Base-by-base conservation (phyloP, 2,888 invertebrate species). In the Nymphalis urticae region DNA sequence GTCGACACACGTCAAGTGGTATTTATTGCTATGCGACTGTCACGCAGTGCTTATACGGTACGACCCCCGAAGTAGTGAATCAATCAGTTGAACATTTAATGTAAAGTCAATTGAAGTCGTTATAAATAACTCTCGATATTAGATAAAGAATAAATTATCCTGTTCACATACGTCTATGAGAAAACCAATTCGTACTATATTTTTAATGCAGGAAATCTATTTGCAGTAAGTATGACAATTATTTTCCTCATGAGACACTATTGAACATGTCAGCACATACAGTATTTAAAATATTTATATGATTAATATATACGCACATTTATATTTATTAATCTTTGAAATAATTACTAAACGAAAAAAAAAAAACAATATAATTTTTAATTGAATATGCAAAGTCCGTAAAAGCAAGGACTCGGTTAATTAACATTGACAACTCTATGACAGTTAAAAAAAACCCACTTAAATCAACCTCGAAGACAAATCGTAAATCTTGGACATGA, bases 401-500 rank as follows among this genome's bases (percentile, higher is more conserved):
- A 56, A 17, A 54, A 56, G 17, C 56, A 62, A 56, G 56, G 62
- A 62, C 56, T 19, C 2, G 19, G 56, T 62, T 56, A n/a, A n/a
- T 66, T 48, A 48, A 62, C 50, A 42, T 62, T 24, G 54, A 50
- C 58, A 62, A 59, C 5, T n/a, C 63, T 32, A 56, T 62, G 62
- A 48, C 64, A 58, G 54, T 69, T 67, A 72, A 67, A 72, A 69
- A 42, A 66, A 72, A 67, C 63, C 60, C 69, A 65, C 68, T 72
- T 58, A 62, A 32, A 48, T 54, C 51, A 72, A 67, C 73, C 72
- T 75, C 71, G 71, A 68, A 62, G 72, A 42, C 66, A 63, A 67
- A 70, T 73, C 72, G 69, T 75, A 73, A 75, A 76, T 76, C 71
- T 74, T 73, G 53, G 21, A 58, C 75, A 72, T 69, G 73, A 69